These are phyloP conservation scores for Pavo muticus DNA, from an alignment of 2,113 vertebrate genomes.

Conservation along the genomic window DNA sequence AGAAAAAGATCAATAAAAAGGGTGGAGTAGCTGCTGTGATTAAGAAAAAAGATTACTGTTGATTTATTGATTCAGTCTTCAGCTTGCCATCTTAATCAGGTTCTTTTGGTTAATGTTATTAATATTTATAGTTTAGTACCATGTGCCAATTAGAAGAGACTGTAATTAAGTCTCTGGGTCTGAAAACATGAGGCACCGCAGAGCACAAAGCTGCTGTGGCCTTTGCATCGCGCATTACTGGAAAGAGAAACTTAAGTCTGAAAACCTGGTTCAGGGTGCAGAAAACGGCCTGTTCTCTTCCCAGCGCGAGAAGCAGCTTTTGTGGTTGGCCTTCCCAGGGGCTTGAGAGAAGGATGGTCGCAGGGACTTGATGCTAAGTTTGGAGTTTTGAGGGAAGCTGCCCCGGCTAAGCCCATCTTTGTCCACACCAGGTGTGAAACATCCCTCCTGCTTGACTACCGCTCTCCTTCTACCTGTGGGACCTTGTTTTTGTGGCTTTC, in stretches of 20 bases:
- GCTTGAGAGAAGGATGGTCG: neutral
- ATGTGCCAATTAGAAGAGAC: neutral
- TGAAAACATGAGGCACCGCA: neutral
- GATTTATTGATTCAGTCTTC: conserved; percentile 30
- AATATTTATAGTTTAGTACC: conserved; percentile 36
- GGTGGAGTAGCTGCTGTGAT: conserved; percentile 41
- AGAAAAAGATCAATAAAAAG: conserved; percentile 2
- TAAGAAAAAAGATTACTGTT: conserved; percentile 52
- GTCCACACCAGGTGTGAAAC: neutral
- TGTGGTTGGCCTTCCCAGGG: neutral
- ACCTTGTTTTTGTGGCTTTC: neutral
- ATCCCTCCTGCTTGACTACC: neutral
- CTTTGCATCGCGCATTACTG: rapidly evolving
- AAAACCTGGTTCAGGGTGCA: neutral
- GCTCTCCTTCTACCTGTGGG: neutral
- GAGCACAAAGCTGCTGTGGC: neutral
- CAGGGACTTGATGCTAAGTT: neutral
- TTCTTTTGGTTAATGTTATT: conserved; percentile 2
- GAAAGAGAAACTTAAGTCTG: conserved; percentile 3
- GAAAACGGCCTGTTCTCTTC: neutral
- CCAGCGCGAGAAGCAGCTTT: neutral
- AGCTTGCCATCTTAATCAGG: conserved; percentile 38
- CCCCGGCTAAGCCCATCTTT: neutral
- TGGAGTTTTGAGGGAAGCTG: neutral
- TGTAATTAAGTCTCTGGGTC: conserved; percentile 27